phyloP scores from a whole-genome alignment of 2,113 vertebrate species.

The Ciconia maguari region DNA sequence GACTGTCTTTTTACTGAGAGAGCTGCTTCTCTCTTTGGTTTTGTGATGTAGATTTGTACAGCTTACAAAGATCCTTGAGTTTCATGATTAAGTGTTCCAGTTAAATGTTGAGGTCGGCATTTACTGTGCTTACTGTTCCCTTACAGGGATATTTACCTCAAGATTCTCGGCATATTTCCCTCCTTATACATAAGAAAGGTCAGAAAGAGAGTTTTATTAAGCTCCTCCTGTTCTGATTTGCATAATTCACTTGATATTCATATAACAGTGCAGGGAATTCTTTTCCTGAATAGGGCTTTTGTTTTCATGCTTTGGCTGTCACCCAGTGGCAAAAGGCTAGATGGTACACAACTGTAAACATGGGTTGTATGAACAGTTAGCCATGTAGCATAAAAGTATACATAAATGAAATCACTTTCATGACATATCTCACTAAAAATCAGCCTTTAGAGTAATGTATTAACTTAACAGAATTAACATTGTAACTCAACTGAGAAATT shows the following conservation, averaged over 20 bases:
- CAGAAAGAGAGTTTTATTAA: slow-evolving; percentile 53
- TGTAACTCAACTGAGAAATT: background rate
- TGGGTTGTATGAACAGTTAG: slow-evolving; percentile 30
- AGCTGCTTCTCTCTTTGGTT: background rate
- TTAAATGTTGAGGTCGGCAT: background rate
- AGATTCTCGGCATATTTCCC: slow-evolving; percentile 14
- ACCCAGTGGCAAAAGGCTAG: slow-evolving; percentile 71
- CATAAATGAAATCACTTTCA: slow-evolving; percentile 14
- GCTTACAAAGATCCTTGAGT: background rate
- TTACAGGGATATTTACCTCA: slow-evolving; percentile 7
- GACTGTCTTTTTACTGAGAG: background rate
- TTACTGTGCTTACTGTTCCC: slow-evolving; percentile 5
- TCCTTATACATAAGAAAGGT: background rate
- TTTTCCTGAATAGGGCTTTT: slow-evolving; percentile 63
- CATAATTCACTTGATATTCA: slow-evolving; percentile 67
- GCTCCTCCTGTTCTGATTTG: slow-evolving; percentile 62
- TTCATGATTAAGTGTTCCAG: slow-evolving; percentile 3
- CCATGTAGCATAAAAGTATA: background rate
- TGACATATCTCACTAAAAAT: background rate
- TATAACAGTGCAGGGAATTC: slow-evolving; percentile 54
- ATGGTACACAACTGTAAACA: slow-evolving; percentile 67
- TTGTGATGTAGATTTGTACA: background rate
- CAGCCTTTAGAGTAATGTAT: background rate
- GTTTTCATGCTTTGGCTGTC: slow-evolving; percentile 72
- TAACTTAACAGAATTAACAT: background rate